Conservation (phyloP, 2,888 invertebrate species). For the Drosophila neutralis region DNA sequence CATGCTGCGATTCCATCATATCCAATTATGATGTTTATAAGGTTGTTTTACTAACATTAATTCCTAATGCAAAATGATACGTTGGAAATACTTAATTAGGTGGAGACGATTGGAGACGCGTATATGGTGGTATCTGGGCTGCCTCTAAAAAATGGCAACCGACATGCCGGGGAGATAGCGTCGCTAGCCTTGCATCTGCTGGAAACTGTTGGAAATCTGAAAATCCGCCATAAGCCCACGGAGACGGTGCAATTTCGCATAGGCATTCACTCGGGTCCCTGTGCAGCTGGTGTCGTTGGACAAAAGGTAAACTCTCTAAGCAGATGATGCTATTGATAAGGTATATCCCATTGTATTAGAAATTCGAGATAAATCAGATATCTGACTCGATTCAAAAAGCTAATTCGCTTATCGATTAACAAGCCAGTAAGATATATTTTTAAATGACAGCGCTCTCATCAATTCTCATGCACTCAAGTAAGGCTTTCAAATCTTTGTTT, state of each 20-base stretch:
- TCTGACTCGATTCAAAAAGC: not conserved
- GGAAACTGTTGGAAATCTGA: slow-evolving; percentile 89
- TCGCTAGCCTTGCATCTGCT: slow-evolving; percentile 91
- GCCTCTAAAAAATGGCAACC: slow-evolving; percentile 89
- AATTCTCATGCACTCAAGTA: no score
- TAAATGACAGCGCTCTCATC: not conserved
- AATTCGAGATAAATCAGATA: not conserved
- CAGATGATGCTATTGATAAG: not conserved
- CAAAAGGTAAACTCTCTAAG: slow-evolving; percentile 82
- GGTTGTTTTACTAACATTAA: slow-evolving; percentile 83
- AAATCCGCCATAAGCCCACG: slow-evolving; percentile 88
- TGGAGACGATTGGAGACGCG: slow-evolving; percentile 93
- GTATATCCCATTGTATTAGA: not conserved
- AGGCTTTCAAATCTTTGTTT: no score
- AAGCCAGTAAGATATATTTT: not conserved
- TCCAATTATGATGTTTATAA: slow-evolving; percentile 95
- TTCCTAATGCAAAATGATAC: not conserved
- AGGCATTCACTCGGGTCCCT: slow-evolving; percentile 90
- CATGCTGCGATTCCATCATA: slow-evolving; percentile 94
- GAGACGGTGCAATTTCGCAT: slow-evolving; percentile 90
- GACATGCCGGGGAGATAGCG: slow-evolving; percentile 92
- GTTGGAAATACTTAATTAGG: slow-evolving; percentile 76
- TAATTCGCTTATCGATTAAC: not conserved
- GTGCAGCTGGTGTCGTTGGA: slow-evolving; percentile 93
- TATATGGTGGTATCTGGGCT: slow-evolving; percentile 93